These are phyloP conservation scores for Papilio polytes DNA, from an alignment of 1,140 invertebrate genomes.

Conservation along the genomic window DNA sequence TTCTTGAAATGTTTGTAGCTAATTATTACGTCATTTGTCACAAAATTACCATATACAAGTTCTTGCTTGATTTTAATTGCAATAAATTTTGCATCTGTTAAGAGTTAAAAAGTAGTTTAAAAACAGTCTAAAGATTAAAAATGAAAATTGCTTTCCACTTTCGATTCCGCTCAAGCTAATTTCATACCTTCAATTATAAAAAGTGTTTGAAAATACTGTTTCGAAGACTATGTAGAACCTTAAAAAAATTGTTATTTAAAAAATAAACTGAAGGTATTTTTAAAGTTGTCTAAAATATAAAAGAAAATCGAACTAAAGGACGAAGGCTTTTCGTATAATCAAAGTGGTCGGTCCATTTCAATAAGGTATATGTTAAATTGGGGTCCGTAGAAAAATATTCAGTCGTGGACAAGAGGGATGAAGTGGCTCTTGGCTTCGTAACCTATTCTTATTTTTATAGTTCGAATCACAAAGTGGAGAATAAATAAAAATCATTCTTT, in stretches of 20 bases:
- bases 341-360: slow-evolving; percentile 26
- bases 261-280: neutral
- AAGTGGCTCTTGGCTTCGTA: neutral
- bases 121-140: neutral
- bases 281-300: neutral
- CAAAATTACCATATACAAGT: too few species aligned
- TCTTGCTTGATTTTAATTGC: too few species aligned
- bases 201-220: neutral
- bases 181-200: neutral
- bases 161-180: neutral
- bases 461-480: neutral
- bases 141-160: neutral
- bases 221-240: too few species aligned
- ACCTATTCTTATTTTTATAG: slow-evolving; percentile 1
- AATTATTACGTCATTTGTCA: neutral
- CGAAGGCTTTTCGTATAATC: slow-evolving; percentile 27
- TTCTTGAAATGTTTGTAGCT: neutral
- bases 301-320: neutral
- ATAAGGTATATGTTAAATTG: slow-evolving; percentile 32
- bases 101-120: neutral
- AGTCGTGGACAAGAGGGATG: slow-evolving; percentile 2
- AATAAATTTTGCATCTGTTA: neutral
- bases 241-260: neutral
- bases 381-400: neutral
- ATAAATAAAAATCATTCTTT: neutral